phyloP scores from a whole-genome alignment of 1,140 invertebrate species.

The Anagrus nilaparvatae region DNA sequence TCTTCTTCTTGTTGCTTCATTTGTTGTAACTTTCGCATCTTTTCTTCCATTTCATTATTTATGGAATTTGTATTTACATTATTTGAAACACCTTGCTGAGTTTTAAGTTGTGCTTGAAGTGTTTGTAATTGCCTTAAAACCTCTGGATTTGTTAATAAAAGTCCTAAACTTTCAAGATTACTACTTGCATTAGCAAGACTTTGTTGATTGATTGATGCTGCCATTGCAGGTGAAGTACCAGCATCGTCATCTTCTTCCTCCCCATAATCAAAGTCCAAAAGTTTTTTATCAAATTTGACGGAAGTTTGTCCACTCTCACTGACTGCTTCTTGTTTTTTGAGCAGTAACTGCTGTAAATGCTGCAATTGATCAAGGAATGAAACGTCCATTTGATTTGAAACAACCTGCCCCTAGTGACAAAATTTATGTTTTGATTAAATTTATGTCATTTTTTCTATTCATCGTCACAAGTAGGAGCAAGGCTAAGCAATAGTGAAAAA shows the following conservation, averaged over 20 bases:
- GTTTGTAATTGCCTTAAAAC: slow-evolving; percentile 59
- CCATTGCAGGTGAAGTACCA: slow-evolving; percentile 29
- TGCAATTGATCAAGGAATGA: slow-evolving; percentile 47
- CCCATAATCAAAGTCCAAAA: slow-evolving; percentile 77
- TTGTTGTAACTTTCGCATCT: slow-evolving; percentile 57
- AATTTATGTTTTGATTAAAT: no score
- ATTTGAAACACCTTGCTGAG: no score
- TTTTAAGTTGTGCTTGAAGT: slow-evolving; percentile 48
- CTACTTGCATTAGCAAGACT: slow-evolving; percentile 23
- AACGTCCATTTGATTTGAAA: slow-evolving; percentile 33
- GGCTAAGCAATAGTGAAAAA: slow-evolving; percentile 8
- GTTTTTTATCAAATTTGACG: slow-evolving; percentile 63
- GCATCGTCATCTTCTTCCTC: slow-evolving; percentile 67
- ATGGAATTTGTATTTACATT: slow-evolving; percentile 31
- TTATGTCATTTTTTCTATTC: not conserved
- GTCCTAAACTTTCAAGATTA: slow-evolving; percentile 36
- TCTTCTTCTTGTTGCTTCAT: slow-evolving; percentile 68
- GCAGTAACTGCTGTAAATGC: slow-evolving; percentile 48
- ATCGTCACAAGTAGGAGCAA: slow-evolving; percentile 7
- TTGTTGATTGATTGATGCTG: slow-evolving; percentile 26
- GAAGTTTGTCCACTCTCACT: slow-evolving; percentile 34
- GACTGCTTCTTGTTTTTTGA: slow-evolving; percentile 41
- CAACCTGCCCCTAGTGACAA: slow-evolving; percentile 29
- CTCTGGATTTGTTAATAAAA: slow-evolving; percentile 39
- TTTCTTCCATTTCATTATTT: slow-evolving; percentile 58